A percentile compares a stretch with the other conserved stretches of the same genome.
phyloP scores from a whole-genome alignment of 92 coral and sea anemone genomes.

The Palythoa grandiflora region DNA sequence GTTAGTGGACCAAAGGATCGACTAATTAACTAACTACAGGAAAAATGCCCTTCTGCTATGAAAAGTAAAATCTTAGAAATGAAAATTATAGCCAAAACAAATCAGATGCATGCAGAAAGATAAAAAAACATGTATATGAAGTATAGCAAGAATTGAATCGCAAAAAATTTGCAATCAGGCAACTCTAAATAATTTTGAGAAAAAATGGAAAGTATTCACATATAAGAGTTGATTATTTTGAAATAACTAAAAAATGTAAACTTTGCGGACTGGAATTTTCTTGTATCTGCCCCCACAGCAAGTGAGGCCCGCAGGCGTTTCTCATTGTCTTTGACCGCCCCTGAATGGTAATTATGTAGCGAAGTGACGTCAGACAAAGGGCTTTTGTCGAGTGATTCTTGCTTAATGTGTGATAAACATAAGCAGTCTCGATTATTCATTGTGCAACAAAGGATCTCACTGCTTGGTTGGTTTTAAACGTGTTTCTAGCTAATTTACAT shows the following conservation, averaged over 20 bases:
- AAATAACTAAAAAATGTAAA: not conserved
- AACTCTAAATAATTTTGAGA: too few relatives aligned
- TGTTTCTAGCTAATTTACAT: slow-evolving; percentile 38
- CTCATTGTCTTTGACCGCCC: slow-evolving; percentile 9
- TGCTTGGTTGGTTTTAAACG: slow-evolving; percentile 27
- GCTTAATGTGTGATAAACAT: slow-evolving; percentile 39
- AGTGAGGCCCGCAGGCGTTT: not conserved
- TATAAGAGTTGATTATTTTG: too few relatives aligned
- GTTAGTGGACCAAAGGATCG: too few relatives aligned
- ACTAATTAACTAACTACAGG: too few relatives aligned
- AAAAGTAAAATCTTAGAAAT: too few relatives aligned
- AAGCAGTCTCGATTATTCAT: slow-evolving; percentile 20
- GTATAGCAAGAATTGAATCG: too few relatives aligned
- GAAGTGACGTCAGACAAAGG: slow-evolving; percentile 46
- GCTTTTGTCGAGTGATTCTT: slow-evolving; percentile 35
- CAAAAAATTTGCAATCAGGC: too few relatives aligned
- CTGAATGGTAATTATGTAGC: not conserved
- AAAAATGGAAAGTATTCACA: too few relatives aligned
- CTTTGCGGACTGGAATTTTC: not conserved
- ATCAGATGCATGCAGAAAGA: too few relatives aligned
- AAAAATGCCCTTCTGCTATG: too few relatives aligned
- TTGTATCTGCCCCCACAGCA: not conserved
- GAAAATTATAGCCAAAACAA: too few relatives aligned
- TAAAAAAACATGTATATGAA: too few relatives aligned
- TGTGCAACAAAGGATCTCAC: slow-evolving; percentile 30